A percentile compares a stretch with the other conserved stretches of the same genome.
Evolutionary conservation across 2,113 vertebrate genomes (phyloP).

Genomic region (Spheniscus mendiculus): DNA sequence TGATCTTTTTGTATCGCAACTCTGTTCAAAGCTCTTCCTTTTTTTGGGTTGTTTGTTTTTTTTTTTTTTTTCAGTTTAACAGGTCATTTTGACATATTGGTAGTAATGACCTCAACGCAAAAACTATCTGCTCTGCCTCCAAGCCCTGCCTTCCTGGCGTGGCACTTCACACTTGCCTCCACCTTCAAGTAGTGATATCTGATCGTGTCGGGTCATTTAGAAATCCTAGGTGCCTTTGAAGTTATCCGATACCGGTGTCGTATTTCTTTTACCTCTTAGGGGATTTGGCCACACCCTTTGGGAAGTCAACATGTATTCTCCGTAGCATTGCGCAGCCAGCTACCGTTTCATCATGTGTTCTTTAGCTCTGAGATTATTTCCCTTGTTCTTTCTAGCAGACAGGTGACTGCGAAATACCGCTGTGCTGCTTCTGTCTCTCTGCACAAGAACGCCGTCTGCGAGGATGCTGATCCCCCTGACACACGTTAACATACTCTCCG

Average conservation of each 20-base stretch:
- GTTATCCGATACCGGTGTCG: neutral
- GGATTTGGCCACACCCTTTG: neutral
- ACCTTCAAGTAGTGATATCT: rapidly evolving
- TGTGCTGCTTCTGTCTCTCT: neutral
- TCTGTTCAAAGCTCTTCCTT: neutral
- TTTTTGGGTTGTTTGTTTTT: too few species aligned
- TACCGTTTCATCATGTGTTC: neutral
- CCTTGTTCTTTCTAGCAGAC: neutral
- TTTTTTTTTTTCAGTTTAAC: neutral
- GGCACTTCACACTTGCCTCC: neutral
- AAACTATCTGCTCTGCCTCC: neutral
- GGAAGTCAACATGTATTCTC: neutral
- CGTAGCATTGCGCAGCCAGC: neutral
- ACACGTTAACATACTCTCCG: neutral
- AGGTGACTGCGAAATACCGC: neutral
- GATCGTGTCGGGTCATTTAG: neutral
- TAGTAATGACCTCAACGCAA: neutral
- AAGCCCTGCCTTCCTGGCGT: neutral
- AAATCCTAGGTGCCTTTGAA: neutral
- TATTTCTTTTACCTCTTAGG: neutral
- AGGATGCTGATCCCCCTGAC: neutral
- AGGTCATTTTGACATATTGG: neutral
- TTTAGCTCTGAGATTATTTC: neutral
- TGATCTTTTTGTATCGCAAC: neutral
- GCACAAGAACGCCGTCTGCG: rapidly evolving